phyloP scores from a whole-genome alignment of 2,888 invertebrate genomes.

The Leptopilina drosophilae region DNA sequence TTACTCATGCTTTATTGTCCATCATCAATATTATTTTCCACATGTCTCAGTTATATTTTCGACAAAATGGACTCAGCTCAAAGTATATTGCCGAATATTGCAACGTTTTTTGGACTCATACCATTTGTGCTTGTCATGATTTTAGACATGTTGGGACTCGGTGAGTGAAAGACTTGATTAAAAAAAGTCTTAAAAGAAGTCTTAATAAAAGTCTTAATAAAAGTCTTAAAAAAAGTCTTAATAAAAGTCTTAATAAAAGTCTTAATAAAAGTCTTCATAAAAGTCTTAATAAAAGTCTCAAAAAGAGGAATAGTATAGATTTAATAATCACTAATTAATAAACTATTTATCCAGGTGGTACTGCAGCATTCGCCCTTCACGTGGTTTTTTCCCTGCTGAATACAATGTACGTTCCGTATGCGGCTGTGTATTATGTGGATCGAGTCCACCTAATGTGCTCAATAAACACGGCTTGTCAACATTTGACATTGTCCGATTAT shows the following conservation, averaged over 20 bases:
- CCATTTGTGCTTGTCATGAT: slow-evolving; percentile 86
- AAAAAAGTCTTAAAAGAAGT: too few species aligned
- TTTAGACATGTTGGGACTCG: slow-evolving; percentile 85
- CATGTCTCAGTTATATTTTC: slow-evolving; percentile 88
- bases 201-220: too few species aligned
- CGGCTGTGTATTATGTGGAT: slow-evolving; percentile 89
- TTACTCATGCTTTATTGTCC: slow-evolving; percentile 86
- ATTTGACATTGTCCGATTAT: slow-evolving; percentile 83
- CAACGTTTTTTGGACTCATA: slow-evolving; percentile 85
- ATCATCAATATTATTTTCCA: slow-evolving; percentile 86
- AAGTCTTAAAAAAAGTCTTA: too few species aligned
- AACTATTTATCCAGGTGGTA: slow-evolving; percentile 78
- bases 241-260: too few species aligned
- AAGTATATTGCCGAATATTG: slow-evolving; percentile 87
- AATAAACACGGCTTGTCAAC: slow-evolving; percentile 83
- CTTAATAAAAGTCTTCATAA: too few species aligned
- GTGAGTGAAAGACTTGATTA: slow-evolving; percentile 76
- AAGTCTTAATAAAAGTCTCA: too few species aligned
- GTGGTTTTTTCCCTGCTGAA: slow-evolving; percentile 85
- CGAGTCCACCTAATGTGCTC: slow-evolving; percentile 86
- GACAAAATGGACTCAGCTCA: slow-evolving; percentile 90
- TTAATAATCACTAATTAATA: not conserved
- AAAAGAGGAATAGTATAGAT: too few species aligned
- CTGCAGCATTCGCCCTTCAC: slow-evolving; percentile 85
- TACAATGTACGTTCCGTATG: slow-evolving; percentile 90